These are phyloP conservation scores for Datnioides undecimradiatus DNA, from an alignment of 2,113 vertebrate genomes.

Conservation along the genomic window DNA sequence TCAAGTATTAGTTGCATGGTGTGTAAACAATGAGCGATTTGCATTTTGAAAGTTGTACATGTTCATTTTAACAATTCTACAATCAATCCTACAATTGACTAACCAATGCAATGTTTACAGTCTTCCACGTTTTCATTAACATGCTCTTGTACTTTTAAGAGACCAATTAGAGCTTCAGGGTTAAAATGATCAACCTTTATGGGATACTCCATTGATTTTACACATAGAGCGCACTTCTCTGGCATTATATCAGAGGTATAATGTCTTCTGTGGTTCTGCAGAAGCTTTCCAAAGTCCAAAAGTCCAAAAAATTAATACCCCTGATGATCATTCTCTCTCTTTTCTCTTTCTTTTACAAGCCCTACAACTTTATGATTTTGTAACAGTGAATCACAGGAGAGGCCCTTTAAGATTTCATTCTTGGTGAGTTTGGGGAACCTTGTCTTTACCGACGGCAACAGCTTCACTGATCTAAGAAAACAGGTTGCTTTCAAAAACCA, in stretches of 20 bases:
- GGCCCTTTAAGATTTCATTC: background rate
- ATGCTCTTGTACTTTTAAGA: background rate
- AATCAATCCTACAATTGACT: background rate
- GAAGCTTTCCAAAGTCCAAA: background rate
- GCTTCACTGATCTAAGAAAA: background rate
- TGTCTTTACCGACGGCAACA: background rate
- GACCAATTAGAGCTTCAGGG: background rate
- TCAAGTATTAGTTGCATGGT: background rate
- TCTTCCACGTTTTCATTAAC: too few relatives aligned
- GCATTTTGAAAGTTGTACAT: background rate
- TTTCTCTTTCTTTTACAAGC: background rate
- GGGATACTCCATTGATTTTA: background rate
- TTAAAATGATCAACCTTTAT: background rate
- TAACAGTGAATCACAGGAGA: background rate
- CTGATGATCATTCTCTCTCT: background rate
- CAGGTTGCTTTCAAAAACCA: background rate
- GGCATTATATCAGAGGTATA: background rate
- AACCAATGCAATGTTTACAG: background rate
- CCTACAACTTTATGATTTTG: background rate
- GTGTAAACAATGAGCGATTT: conserved; percentile 31
- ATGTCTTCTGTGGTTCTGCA: background rate
- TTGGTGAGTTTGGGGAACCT: background rate
- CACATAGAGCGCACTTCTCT: background rate
- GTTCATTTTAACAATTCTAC: background rate
- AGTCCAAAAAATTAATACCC: too few relatives aligned